Evolutionary conservation across 1,140 invertebrate genomes (phyloP).

Genomic region (Hycleus cichorii): DNA sequence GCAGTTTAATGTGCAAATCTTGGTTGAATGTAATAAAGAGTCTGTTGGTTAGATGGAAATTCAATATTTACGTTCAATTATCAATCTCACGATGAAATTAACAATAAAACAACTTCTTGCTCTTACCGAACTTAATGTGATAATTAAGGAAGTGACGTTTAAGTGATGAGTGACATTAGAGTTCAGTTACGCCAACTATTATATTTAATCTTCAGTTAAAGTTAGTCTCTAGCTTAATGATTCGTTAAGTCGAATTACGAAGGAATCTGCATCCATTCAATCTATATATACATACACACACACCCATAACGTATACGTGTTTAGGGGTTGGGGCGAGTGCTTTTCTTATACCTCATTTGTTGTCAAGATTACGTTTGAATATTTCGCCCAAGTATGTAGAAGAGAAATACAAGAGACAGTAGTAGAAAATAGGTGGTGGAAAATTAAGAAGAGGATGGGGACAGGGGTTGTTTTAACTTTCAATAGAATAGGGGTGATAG

Average conservation of each 20-base stretch:
- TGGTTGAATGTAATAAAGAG: too few species aligned
- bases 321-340: background rate
- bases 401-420: too few species aligned
- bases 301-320: background rate
- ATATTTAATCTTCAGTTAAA: slow-evolving; percentile 42
- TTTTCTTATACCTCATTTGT: slow-evolving; percentile 32
- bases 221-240: slow-evolving; percentile 37
- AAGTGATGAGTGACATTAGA: slow-evolving; percentile 41
- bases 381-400: too few species aligned
- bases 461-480: too few species aligned
- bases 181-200: slow-evolving; percentile 38
- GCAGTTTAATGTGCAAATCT: too few species aligned
- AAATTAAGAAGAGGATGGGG: too few species aligned
- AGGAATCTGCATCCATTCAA: slow-evolving; percentile 23
- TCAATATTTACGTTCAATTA: too few species aligned
- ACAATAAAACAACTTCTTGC: background rate
- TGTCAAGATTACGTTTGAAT: slow-evolving; percentile 4
- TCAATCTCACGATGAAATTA: too few species aligned
- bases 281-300: slow-evolving; percentile 10
- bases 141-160: slow-evolving; percentile 40
- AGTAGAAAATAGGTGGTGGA: too few species aligned
- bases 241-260: slow-evolving; percentile 37
- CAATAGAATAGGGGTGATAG: too few species aligned
- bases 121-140: slow-evolving; percentile 31
- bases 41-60: too few species aligned